A percentile compares a stretch with the other conserved stretches of the same genome.
These are phyloP conservation scores for Steinernema hermaphroditum DNA, from an alignment of 2,888 invertebrate species.

Conservation along the genomic window DNA sequence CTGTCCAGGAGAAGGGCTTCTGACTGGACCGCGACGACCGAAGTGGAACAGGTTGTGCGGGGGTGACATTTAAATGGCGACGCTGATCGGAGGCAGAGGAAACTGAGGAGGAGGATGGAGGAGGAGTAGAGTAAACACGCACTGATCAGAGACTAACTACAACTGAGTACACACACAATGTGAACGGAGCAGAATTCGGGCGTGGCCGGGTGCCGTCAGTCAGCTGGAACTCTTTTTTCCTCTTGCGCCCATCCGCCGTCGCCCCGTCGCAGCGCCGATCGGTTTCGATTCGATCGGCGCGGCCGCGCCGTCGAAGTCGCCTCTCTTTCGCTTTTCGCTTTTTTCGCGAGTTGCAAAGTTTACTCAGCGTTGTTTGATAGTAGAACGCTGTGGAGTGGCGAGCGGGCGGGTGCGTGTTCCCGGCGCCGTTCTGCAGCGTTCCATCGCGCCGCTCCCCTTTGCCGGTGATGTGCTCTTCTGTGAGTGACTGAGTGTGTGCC, in stretches of 20 bases:
- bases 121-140: background rate
- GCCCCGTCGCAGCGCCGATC: background rate
- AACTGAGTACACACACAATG: conserved; percentile 3
- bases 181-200: background rate
- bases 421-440: background rate
- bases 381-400: background rate
- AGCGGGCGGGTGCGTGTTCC: background rate
- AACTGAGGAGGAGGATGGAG: background rate
- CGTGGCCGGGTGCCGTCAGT: background rate
- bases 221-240: conserved; percentile 30
- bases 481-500: too few relatives aligned
- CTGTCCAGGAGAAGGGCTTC: too few relatives aligned
- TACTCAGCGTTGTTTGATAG: conserved; percentile 24
- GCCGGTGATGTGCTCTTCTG: background rate
- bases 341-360: conserved; percentile 21
- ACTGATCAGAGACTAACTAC: conserved; percentile 18
- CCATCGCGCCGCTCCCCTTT: background rate
- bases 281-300: background rate
- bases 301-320: background rate
- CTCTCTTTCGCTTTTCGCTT: background rate
- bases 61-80: too few relatives aligned
- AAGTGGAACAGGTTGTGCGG: too few relatives aligned
- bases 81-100: background rate
- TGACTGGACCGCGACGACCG: too few relatives aligned
- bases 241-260: background rate